A percentile compares a stretch with the other conserved stretches of the same genome.
Conservation (phyloP, 2,797 vertebrate species). For the Aselliscus stoliczkanus region DNA sequence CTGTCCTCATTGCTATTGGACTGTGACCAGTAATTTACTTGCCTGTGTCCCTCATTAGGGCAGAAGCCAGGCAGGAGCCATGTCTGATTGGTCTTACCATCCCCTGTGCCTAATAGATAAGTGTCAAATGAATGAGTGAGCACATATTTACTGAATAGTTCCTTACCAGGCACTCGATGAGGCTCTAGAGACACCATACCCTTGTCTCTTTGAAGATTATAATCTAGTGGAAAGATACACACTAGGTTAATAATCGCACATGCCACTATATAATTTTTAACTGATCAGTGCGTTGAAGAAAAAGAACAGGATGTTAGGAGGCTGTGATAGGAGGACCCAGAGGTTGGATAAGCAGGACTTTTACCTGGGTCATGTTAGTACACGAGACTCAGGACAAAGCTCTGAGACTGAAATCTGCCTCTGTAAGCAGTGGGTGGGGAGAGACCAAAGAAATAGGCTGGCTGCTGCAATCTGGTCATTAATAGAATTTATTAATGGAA, state of each 20-base stretch:
- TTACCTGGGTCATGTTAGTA: neutral
- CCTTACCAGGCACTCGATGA: neutral
- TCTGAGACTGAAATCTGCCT: neutral
- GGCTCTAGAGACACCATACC: neutral
- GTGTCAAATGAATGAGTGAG: neutral
- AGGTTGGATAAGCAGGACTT: neutral
- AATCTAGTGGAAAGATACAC: neutral
- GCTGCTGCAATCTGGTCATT: accelerated
- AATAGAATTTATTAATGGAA: neutral
- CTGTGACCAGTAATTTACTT: neutral
- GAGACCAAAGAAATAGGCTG: neutral
- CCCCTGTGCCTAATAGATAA: neutral
- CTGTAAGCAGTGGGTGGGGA: neutral
- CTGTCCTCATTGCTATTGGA: neutral
- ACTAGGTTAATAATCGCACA: neutral
- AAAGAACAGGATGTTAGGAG: neutral
- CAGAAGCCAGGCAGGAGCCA: neutral
- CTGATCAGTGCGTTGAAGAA: neutral
- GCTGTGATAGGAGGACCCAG: neutral
- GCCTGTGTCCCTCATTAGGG: neutral
- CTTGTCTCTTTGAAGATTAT: neutral
- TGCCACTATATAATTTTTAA: neutral
- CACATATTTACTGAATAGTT: neutral
- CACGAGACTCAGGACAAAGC: neutral
- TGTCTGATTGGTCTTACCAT: neutral